Base-by-base conservation (phyloP, 1,140 invertebrate genomes). In the Conus ventricosus region DNA sequence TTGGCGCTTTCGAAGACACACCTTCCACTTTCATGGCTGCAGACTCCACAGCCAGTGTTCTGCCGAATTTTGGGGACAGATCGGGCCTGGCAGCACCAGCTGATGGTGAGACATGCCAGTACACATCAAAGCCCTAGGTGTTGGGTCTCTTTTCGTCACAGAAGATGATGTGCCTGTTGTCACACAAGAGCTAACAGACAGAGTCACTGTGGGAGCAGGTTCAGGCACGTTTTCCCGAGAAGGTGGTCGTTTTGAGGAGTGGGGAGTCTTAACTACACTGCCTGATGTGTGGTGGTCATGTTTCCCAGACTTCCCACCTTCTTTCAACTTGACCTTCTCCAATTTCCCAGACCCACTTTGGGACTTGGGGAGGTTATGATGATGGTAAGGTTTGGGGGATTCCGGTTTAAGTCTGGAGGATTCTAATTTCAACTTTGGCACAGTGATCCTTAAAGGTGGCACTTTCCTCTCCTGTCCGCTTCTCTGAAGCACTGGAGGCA, bases 381-480 rank as follows among this genome's bases (percentile, higher is more conserved):
- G 80, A 51, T 53, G 39, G 67, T 71, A 71, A 20, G 67, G 67
- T 71, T 71, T 81, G 13, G 39, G 39, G 13, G 39, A 54, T 51
- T 81, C 80, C 0, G 51, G 17, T 25, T 81, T 81, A 5, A 81
- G 13, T 54, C 54, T 81, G 51, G 51, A 51, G 17, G 80, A 51
- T 4, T 81, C 80, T 7, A 54, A 4, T 51, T 54, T 53, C 13
- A 81, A 25, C 15, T 54, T 81, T 23, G 80, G 80, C 82, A 84
- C n/a, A 4, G 82, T 25, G 5, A 84, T 84, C 11, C 80, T 15
- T 54, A 89, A 88, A 0, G 85, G 54, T n/a, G 63, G 75, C 7
- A 81, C 71, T 57, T 71, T 67, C 78, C 57, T 90, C 54, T 84
- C n/a, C 55, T 54, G 87, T 81, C 78, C 81, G 23, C 60, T 87